These are phyloP conservation scores for Melipona quadrifasciata DNA, from an alignment of 1,140 invertebrate species.

Conservation along the genomic window DNA sequence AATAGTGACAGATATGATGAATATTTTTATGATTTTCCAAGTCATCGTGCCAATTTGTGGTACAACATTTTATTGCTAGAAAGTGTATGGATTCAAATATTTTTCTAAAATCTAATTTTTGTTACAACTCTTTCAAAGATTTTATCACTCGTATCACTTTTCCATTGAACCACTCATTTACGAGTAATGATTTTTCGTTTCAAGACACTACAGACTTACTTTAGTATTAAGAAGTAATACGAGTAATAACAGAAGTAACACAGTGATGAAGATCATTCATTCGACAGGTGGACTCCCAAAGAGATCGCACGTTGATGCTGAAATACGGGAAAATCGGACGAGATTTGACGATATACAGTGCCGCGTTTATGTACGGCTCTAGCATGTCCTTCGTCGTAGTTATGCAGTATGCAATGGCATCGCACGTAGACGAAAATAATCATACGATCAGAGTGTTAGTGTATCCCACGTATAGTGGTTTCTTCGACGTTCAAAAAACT, in stretches of 20 bases:
- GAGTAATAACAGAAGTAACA: no score
- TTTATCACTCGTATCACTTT: slow-evolving; percentile 57
- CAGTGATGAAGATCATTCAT: not conserved
- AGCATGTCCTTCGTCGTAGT: slow-evolving; percentile 39
- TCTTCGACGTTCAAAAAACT: slow-evolving; percentile 32
- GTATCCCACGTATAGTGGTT: slow-evolving; percentile 48
- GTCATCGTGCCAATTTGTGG: no score
- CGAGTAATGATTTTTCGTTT: no score
- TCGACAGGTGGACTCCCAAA: slow-evolving; percentile 28
- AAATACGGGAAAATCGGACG: slow-evolving; percentile 52
- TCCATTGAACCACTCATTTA: slow-evolving; percentile 29
- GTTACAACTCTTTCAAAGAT: no score
- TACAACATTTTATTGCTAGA: no score
- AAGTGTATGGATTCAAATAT: no score
- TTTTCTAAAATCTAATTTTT: no score
- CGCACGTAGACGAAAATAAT: slow-evolving; percentile 34
- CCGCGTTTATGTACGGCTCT: slow-evolving; percentile 53
- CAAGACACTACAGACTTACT: no score
- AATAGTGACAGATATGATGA: no score
- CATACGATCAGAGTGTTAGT: slow-evolving; percentile 39
- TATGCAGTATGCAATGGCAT: slow-evolving; percentile 13
- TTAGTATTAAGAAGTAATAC: no score
- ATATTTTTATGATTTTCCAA: no score
- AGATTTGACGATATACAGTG: slow-evolving; percentile 48
- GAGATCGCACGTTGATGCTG: slow-evolving; percentile 39